Evolutionary conservation across 2,797 vertebrate species (phyloP).

Genomic region (Xerus rutilus): DNA sequence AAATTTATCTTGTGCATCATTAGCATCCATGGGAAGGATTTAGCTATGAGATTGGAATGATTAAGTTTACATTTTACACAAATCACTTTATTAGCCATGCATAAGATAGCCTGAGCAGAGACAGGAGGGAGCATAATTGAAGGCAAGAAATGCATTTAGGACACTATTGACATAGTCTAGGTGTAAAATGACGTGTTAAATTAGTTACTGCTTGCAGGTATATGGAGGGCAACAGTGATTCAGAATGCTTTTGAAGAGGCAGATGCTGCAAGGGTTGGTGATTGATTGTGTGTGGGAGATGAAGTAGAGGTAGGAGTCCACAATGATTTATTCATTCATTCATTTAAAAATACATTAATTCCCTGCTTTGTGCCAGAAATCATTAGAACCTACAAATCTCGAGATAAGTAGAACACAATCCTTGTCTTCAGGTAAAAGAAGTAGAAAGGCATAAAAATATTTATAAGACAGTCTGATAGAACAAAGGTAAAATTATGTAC

Average conservation of each 20-base stretch:
- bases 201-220: neutral
- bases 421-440: conserved; percentile 32
- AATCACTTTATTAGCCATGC: neutral
- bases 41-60: conserved; percentile 30
- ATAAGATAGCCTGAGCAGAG: neutral
- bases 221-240: conserved; percentile 29
- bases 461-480: neutral
- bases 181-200: conserved; percentile 1
- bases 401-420: conserved; percentile 23
- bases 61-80: conserved; percentile 56
- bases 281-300: neutral
- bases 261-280: neutral
- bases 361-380: neutral
- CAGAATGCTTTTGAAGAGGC: conserved; percentile 23
- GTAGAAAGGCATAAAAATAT: neutral
- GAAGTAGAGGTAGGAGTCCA: neutral
- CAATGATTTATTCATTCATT: neutral
- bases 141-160: neutral
- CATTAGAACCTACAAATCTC: neutral
- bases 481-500: conserved; percentile 12
- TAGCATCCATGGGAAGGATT: conserved; percentile 1
- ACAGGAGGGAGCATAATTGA: neutral
- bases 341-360: conserved; percentile 27
- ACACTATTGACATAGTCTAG: neutral
- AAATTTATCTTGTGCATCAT: conserved; percentile 24